Evolutionary conservation across 2,888 invertebrate genomes (phyloP).

Genomic region (Hermaeophaga mercurialis): DNA sequence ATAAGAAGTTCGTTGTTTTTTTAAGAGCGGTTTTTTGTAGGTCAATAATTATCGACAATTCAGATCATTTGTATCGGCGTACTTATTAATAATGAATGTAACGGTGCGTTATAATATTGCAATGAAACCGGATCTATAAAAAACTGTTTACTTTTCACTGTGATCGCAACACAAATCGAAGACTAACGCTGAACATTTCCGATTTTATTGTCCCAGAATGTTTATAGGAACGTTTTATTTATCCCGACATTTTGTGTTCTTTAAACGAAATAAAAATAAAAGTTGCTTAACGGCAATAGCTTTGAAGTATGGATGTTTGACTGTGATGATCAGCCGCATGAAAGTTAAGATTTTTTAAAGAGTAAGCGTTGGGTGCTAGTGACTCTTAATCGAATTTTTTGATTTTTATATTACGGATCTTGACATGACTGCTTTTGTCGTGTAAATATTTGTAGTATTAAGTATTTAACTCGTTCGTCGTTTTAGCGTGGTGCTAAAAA

Average conservation of each 20-base stretch:
- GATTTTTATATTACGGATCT: slow-evolving; percentile 46
- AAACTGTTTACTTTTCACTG: slow-evolving; percentile 12
- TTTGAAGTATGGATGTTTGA: slow-evolving; percentile 46
- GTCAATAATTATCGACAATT: slow-evolving; percentile 1
- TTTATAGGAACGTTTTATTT: slow-evolving; percentile 20
- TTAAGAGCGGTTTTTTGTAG: background rate
- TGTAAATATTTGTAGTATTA: slow-evolving; percentile 53
- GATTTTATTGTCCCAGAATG: slow-evolving; percentile 24
- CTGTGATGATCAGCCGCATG: slow-evolving; percentile 48
- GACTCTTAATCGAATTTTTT: slow-evolving; percentile 47
- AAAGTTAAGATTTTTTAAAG: slow-evolving; percentile 52
- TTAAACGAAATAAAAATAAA: slow-evolving; percentile 11
- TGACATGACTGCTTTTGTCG: slow-evolving; percentile 54
- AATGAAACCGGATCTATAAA: slow-evolving; percentile 1
- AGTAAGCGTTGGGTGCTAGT: slow-evolving; percentile 53
- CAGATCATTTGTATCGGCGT: no score
- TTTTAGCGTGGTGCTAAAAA: slow-evolving; percentile 50
- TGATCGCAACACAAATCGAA: slow-evolving; percentile 15
- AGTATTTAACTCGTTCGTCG: slow-evolving; percentile 54
- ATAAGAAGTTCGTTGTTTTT: slow-evolving; percentile 14
- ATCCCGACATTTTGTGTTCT: slow-evolving; percentile 8
- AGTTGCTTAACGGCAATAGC: slow-evolving; percentile 18
- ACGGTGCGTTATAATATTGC: no score
- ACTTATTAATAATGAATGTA: no score
- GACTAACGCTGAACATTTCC: slow-evolving; percentile 10